Percentiles rank a stretch among this genome's conserved stretches.
phyloP scores from a whole-genome alignment of 2,888 invertebrate genomes.

The Drosophila meridionalis region DNA sequence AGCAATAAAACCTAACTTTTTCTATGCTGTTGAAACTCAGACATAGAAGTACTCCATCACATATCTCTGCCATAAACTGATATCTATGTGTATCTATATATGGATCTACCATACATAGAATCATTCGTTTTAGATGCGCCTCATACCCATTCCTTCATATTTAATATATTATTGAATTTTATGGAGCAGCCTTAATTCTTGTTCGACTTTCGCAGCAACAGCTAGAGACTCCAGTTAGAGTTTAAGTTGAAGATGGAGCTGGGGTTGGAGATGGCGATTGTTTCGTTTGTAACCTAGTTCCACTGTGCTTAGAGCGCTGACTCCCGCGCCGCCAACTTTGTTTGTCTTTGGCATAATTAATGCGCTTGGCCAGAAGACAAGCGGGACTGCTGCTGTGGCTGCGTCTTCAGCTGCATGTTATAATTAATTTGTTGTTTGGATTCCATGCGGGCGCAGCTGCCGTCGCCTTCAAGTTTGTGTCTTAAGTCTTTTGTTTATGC shows the following conservation, averaged over 20 bases:
- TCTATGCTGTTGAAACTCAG: neutral
- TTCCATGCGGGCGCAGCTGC: conserved; percentile 49
- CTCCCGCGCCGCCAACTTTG: conserved; percentile 23
- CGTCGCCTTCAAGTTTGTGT: conserved; percentile 51
- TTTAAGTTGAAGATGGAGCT: neutral
- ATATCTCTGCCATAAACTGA: neutral
- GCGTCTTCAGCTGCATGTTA: conserved; percentile 36
- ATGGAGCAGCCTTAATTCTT: conserved; percentile 2
- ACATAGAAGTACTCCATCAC: neutral
- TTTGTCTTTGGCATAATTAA: conserved; percentile 60
- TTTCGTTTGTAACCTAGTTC: conserved; percentile 21
- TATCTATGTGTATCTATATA: too few relatives aligned
- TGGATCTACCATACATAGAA: neutral
- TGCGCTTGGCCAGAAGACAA: conserved; percentile 46
- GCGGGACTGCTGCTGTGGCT: conserved; percentile 19
- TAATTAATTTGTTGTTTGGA: conserved; percentile 58
- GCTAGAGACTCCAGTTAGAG: neutral
- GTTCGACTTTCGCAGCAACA: conserved; percentile 4
- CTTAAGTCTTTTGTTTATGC: conserved; percentile 61
- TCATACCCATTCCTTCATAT: neutral
- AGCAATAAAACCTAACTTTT: neutral
- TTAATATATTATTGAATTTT: neutral
- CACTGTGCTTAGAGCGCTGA: conserved; percentile 44
- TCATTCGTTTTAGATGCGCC: neutral
- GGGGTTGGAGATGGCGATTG: neutral